Conservation (phyloP, 2,113 vertebrate species). For the Noturus placidus region DNA sequence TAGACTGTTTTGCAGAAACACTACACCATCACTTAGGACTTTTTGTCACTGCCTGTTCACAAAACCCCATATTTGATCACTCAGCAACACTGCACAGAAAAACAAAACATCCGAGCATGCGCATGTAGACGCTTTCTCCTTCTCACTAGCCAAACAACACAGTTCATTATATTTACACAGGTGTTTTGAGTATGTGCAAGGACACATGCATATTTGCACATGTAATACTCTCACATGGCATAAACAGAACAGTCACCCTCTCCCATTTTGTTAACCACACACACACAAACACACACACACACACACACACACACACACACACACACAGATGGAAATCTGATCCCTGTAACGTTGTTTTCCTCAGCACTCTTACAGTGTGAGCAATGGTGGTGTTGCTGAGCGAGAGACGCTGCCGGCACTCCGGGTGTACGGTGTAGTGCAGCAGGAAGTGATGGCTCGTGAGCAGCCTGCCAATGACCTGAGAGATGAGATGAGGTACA, state of each 20-base stretch:
- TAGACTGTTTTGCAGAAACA: conserved; percentile 68
- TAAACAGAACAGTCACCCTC: conserved; percentile 8
- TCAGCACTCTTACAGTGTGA: conserved; percentile 76
- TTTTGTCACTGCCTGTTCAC: conserved; percentile 55
- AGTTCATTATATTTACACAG: conserved; percentile 30
- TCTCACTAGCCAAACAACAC: neutral
- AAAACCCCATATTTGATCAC: conserved; percentile 51
- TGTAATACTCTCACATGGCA: neutral
- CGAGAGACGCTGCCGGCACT: conserved; percentile 72
- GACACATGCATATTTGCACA: neutral
- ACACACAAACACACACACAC: conserved; percentile 7
- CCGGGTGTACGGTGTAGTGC: conserved; percentile 85
- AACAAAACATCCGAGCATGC: neutral
- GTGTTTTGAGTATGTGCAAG: conserved; percentile 15
- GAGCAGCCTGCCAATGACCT: conserved; percentile 90
- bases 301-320: conserved; percentile 4
- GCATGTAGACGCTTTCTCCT: neutral
- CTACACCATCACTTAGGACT: conserved; percentile 63
- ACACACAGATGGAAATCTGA: conserved; percentile 67
- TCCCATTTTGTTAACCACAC: neutral
- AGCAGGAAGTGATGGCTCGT: conserved; percentile 90
- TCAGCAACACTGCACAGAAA: conserved; percentile 40
- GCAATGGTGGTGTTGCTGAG: conserved; percentile 77
- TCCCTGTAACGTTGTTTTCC: conserved; percentile 61
- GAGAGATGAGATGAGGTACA: conserved; percentile 96